Percentiles rank a stretch among this genome's conserved stretches.
Conservation (phyloP, 2,113 vertebrate genomes). For the Leuciscus idus region DNA sequence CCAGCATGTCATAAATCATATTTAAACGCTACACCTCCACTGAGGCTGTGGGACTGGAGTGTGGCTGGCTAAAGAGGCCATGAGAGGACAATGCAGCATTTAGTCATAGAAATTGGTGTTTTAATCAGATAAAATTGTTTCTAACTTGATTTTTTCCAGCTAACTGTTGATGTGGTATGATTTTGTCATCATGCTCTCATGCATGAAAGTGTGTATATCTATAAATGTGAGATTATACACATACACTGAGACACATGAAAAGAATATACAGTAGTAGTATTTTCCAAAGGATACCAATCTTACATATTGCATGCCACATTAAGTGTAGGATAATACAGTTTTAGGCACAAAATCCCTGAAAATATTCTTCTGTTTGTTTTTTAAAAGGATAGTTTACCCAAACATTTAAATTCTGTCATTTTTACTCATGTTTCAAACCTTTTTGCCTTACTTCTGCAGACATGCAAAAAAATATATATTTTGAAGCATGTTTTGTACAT, state of each 20-base stretch:
- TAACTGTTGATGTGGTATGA: conserved; percentile 13
- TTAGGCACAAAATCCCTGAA: background rate
- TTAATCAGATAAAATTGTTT: background rate
- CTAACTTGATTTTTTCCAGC: background rate
- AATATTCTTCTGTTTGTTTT: background rate
- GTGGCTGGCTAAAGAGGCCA: conserved; percentile 35
- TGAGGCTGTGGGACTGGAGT: conserved; percentile 7
- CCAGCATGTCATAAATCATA: conserved; percentile 41
- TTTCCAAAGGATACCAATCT: background rate
- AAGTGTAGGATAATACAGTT: background rate
- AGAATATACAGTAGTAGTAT: background rate
- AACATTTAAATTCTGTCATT: background rate
- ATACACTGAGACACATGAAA: background rate
- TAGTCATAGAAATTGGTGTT: background rate
- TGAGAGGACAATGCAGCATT: conserved; percentile 35
- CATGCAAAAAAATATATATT: background rate
- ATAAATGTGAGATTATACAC: background rate
- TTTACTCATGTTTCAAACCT: background rate
- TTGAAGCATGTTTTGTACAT: background rate
- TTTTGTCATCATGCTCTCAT: background rate
- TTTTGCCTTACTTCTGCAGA: background rate
- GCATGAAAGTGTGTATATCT: background rate
- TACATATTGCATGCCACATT: background rate
- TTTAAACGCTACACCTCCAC: conserved; percentile 35
- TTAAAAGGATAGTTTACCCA: background rate